Conservation (phyloP, 1,140 invertebrate species). For the Drosophila quadrilineata region DNA sequence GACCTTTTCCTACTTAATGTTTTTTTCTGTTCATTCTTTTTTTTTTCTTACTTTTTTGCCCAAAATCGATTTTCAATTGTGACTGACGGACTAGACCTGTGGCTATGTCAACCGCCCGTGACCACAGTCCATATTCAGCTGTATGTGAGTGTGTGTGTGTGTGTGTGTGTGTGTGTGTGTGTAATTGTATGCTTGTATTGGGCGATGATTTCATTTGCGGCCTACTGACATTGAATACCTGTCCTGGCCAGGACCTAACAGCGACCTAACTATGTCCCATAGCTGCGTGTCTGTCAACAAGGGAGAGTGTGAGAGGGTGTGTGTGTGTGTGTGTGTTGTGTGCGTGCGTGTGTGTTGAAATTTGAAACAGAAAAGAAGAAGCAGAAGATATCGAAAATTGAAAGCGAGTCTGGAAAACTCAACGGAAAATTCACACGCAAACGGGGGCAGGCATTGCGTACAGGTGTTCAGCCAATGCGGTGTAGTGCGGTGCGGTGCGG, state of each 20-base stretch:
- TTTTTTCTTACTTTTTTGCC: neutral
- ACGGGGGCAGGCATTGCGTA: neutral
- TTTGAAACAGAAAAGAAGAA: constrained; percentile 23
- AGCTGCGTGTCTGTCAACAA: constrained; percentile 34
- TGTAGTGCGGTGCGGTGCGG: neutral
- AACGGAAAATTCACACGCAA: constrained; percentile 62
- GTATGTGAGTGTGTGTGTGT: neutral
- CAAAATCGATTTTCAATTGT: constrained; percentile 67
- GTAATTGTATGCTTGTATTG: too few species aligned
- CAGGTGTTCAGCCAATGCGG: neutral
- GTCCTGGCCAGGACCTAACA: constrained; percentile 4
- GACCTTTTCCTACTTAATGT: constrained; percentile 24
- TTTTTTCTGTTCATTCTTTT: too few species aligned
- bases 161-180: constrained; percentile 7
- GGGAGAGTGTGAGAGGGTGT: constrained; percentile 11
- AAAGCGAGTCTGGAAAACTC: constrained; percentile 20
- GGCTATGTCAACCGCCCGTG: constrained; percentile 60
- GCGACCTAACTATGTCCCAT: neutral
- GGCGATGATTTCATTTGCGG: constrained; percentile 75
- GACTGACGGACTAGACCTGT: constrained; percentile 38
- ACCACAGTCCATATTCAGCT: constrained; percentile 43
- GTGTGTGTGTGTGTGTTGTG: neutral
- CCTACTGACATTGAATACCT: constrained; percentile 10
- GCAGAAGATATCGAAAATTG: constrained; percentile 40
- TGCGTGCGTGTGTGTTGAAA: constrained; percentile 25